Evolutionary conservation across 1,140 invertebrate species (phyloP), one percentile per base, ranked within the genome.

Genomic region (Hycleus phaleratus): DNA sequence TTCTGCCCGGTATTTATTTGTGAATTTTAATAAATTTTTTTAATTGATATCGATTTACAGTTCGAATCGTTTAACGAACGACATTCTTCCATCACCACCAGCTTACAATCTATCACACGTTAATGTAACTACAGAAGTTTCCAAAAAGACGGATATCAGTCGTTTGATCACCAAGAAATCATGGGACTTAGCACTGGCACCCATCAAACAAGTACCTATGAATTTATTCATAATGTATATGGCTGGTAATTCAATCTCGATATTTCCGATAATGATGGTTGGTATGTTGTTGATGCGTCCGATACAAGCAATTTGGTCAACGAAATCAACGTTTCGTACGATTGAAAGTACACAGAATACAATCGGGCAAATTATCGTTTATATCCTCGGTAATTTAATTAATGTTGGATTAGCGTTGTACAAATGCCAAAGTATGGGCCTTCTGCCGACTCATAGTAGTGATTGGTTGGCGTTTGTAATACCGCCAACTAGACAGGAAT

Each of bases 231-330:
- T 99, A 46, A 97, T 98, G 93, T 99, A 97, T 75, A 99, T 99
- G 97, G 92, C 96, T 54, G 97, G 96, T 39, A 98, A 95, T 75
- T 96, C 95, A 0, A 98, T 99, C 68, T 98, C 95, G 0, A 98
- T 99, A 63, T 98, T 99, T 70, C 97, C 97, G 2, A 98, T 99
- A n/a, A 99, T 99, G 97, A 99, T 99, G 96, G 93, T 99, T 12
- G 94, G 94, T 39, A 99, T 99, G 97, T 83, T 98, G 72, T 90
- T 98, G 60, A 88, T 98, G 58, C 79, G 94, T 63, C 95, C 95
- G 10, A 86, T 99, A 2, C 96, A 98, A 77, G 93, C 95, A 6
- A 78, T 99, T 12, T 93, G 97, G 71, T 80, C 91, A 2, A 87
- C 93, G 53, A 88, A 93, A 71, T 84, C 87, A 60, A 93, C 93